Base-by-base conservation (phyloP, 2,113 vertebrate genomes). In the Aramus guarauna region DNA sequence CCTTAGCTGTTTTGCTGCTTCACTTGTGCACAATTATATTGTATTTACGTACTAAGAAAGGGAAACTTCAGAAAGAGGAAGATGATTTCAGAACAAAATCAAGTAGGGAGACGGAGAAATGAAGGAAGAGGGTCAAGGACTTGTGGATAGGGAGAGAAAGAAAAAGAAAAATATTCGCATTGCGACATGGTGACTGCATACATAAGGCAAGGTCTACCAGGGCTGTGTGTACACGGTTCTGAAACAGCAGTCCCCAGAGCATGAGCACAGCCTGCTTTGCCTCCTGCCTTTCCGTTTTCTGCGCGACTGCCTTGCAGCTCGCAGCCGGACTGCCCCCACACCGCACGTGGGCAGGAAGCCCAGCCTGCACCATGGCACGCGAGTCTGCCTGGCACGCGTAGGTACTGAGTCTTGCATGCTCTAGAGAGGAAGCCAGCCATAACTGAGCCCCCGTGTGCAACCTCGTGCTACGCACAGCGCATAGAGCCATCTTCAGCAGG, bases 281-380 rank as follows among this genome's bases (percentile, higher is more conserved):
- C 50, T 81, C 37, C n/a, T 37, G 12, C 14, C 17, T 26, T 3
- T 8, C 26, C 15, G 50, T 85, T 87, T 77, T 81, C 73, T 71
- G 64, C 50, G 41, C 0, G 0, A 22, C 9, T 55, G 27, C 45
- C 50, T 30, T 17, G 5, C 2, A 69, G 3, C 27, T 60, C 0
- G 1, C 43, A 43, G 53, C 10, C 15, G 24, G 7, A 4, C 41
- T 37, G 26, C 14, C 9, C 43, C 9, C 23, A 19, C 21, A 0
- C 26, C 16, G 9, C 36, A 13, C 1, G 6, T 26, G 52, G 15
- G 9, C 24, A 24, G 45, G 29, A 34, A 60, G 43, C n/a, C 43
- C 43, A 47, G 23, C 18, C 63, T 60, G 29, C 1, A 1, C 52
- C 11, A 4, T 2, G 16, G 18, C 0, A 2, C 12, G 9, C 1